These are phyloP conservation scores for Trichonephila clavata DNA, from an alignment of 1,140 invertebrate genomes.

Conservation along the genomic window DNA sequence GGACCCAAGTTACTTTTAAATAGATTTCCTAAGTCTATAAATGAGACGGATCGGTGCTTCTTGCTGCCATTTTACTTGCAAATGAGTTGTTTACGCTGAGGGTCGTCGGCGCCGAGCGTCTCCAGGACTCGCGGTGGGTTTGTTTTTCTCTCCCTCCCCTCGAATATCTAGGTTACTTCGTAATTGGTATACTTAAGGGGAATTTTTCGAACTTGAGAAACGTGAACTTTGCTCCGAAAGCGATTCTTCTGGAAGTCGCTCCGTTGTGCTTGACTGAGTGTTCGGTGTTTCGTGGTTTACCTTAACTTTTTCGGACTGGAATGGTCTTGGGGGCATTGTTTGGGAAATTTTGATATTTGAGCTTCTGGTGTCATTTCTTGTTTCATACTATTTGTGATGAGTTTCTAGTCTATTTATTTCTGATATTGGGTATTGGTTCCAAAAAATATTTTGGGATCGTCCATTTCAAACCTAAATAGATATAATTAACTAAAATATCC, in stretches of 20 bases:
- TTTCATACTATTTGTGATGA: too few species aligned
- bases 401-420: too few species aligned
- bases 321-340: too few species aligned
- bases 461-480: too few species aligned
- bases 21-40: constrained; percentile 66
- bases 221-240: background rate
- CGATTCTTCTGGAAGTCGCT: background rate
- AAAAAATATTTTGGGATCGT: too few species aligned
- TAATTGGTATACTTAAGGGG: constrained; percentile 28
- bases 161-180: background rate
- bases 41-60: constrained; percentile 50
- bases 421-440: too few species aligned
- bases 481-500: too few species aligned
- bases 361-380: too few species aligned
- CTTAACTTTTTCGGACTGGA: too few species aligned
- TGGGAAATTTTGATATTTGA: too few species aligned
- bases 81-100: constrained; percentile 66
- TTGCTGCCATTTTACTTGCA: constrained; percentile 66
- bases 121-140: background rate
- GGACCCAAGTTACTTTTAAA: constrained; percentile 45
- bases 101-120: constrained; percentile 36
- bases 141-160: constrained; percentile 9
- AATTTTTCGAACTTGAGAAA: background rate
- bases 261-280: too few species aligned
- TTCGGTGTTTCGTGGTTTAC: too few species aligned